Conservation (phyloP, 2,797 vertebrate species). For the Hirundo rustica region DNA sequence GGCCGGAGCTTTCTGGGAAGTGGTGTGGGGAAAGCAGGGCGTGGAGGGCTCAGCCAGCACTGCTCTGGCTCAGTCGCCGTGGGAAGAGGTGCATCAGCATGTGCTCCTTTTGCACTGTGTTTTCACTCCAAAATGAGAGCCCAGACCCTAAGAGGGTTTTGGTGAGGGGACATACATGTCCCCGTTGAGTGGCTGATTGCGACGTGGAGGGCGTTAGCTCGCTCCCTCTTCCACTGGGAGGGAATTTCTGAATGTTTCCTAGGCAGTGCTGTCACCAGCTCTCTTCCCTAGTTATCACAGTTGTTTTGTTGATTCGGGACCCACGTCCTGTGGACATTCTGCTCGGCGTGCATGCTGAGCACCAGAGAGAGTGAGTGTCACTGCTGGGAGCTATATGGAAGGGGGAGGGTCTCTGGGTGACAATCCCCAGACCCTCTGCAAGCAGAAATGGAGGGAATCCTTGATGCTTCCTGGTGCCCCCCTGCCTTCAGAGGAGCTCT, state of each 20-base stretch:
- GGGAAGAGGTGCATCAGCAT: neutral
- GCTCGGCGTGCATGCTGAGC: neutral
- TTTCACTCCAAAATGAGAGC: neutral
- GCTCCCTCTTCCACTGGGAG: rapidly evolving
- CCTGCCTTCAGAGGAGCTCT: neutral
- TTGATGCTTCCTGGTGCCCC: neutral
- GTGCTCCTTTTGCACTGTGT: neutral
- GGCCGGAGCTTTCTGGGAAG: rapidly evolving
- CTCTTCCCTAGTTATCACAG: neutral
- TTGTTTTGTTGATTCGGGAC: neutral
- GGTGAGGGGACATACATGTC: rapidly evolving
- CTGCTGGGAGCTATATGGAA: neutral
- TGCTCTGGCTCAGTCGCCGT: rapidly evolving
- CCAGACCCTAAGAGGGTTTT: neutral
- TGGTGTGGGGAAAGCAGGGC: neutral
- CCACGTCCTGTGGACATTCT: rapidly evolving
- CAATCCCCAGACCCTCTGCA: neutral
- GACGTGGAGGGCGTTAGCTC: rapidly evolving
- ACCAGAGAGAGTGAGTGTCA: rapidly evolving
- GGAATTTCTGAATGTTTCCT: neutral
- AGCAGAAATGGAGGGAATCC: neutral
- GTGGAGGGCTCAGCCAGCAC: rapidly evolving
- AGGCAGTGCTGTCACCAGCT: neutral
- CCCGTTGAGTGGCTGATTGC: neutral
- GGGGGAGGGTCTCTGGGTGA: rapidly evolving